These are phyloP conservation scores for Drosophila sulfurigaster DNA, from an alignment of 1,140 invertebrate genomes.

Conservation along the genomic window DNA sequence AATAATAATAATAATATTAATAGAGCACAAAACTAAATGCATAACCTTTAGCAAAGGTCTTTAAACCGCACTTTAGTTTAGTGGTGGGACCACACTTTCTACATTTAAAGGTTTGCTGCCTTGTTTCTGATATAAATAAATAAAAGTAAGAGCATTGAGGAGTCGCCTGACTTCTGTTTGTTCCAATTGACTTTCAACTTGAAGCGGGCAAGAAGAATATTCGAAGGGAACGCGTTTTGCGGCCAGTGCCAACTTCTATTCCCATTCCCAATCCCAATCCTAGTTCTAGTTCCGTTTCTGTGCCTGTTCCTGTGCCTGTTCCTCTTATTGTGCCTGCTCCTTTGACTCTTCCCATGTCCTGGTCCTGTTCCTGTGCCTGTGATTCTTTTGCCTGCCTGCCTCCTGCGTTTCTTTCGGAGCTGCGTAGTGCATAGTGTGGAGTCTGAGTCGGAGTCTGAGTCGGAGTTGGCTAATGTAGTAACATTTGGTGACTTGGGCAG, in stretches of 20 bases:
- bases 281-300: too few species aligned
- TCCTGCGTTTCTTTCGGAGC: background rate
- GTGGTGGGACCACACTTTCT: too few species aligned
- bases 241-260: conserved; percentile 27
- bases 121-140: too few species aligned
- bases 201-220: conserved; percentile 58
- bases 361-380: too few species aligned
- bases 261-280: too few species aligned
- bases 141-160: too few species aligned
- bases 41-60: too few species aligned
- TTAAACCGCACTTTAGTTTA: too few species aligned
- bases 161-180: background rate
- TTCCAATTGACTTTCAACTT: background rate
- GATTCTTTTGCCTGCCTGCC: too few species aligned
- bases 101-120: too few species aligned
- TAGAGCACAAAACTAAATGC: too few species aligned
- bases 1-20: too few species aligned
- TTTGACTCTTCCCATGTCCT: background rate
- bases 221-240: conserved; percentile 60
- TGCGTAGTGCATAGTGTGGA: background rate
- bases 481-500: conserved; percentile 62
- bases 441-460: background rate
- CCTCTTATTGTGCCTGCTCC: conserved; percentile 17
- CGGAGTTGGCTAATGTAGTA: background rate
- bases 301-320: conserved; percentile 18